phyloP scores from a whole-genome alignment of 1,140 invertebrate genomes.

The Aphidius gifuensis region DNA sequence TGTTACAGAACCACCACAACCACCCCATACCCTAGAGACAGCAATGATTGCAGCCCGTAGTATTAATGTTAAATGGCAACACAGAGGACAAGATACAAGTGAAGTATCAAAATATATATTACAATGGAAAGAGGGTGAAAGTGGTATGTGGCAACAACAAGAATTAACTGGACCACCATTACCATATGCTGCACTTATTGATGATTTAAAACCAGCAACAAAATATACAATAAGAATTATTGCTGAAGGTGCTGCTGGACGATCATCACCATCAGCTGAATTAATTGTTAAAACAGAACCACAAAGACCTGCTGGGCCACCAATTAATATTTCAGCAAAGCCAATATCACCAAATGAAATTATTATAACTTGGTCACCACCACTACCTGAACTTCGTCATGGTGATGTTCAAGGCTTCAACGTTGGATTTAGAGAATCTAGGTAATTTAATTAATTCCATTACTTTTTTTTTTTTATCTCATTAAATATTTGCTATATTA shows the following conservation, averaged over 20 bases:
- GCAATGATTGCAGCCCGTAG: slow-evolving; percentile 68
- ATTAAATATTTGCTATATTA: no score
- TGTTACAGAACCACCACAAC: slow-evolving; percentile 66
- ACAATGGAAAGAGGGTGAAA: slow-evolving; percentile 66
- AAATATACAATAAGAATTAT: slow-evolving; percentile 71
- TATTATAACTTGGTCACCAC: slow-evolving; percentile 73
- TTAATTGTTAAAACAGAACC: slow-evolving; percentile 70
- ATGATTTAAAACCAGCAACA: slow-evolving; percentile 75
- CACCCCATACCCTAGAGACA: slow-evolving; percentile 67
- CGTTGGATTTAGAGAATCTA: slow-evolving; percentile 53
- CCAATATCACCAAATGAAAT: slow-evolving; percentile 74
- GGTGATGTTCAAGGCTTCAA: slow-evolving; percentile 70
- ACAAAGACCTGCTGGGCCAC: slow-evolving; percentile 73
- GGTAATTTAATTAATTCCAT: slow-evolving; percentile 24
- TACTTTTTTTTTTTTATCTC: not conserved
- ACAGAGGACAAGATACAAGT: slow-evolving; percentile 63
- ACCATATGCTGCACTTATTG: slow-evolving; percentile 62
- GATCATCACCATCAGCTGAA: slow-evolving; percentile 69
- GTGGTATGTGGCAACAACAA: slow-evolving; percentile 67
- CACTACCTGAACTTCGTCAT: slow-evolving; percentile 65
- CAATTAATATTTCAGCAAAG: slow-evolving; percentile 66
- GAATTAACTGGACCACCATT: slow-evolving; percentile 63
- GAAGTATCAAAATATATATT: slow-evolving; percentile 73
- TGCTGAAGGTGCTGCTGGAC: slow-evolving; percentile 73
- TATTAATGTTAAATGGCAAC: slow-evolving; percentile 74